phyloP scores from a whole-genome alignment of 1,140 invertebrate genomes.

The Papilio machaon region DNA sequence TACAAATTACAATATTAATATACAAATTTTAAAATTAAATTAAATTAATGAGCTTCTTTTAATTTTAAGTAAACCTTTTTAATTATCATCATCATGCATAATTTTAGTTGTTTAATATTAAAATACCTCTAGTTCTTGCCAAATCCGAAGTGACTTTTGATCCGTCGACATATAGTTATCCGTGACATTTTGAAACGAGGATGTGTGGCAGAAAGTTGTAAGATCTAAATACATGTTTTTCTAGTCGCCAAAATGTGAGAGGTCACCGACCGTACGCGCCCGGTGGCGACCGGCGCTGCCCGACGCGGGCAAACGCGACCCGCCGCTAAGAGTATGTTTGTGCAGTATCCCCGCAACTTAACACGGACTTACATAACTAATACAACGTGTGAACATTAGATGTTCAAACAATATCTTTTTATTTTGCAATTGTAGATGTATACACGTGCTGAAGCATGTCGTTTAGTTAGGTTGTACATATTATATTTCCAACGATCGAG shows the following conservation, averaged over 20 bases:
- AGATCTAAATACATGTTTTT: conserved; percentile 49
- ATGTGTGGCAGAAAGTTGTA: conserved; percentile 45
- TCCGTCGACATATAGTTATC: conserved; percentile 30
- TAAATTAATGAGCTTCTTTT: not conserved
- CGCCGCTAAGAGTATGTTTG: conserved; percentile 41
- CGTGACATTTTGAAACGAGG: conserved; percentile 38
- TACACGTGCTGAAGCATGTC: not conserved
- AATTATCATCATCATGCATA: conserved; percentile 24
- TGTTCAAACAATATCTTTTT: conserved; percentile 25
- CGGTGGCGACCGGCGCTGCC: conserved; percentile 32
- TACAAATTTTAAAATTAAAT: not conserved
- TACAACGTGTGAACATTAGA: conserved; percentile 33
- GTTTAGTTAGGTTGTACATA: not conserved
- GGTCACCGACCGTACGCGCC: conserved; percentile 60
- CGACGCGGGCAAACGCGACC: conserved; percentile 12
- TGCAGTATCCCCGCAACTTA: conserved; percentile 57
- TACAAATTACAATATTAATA: too few species aligned
- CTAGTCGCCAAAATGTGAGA: conserved; percentile 60
- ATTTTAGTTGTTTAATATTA: conserved; percentile 25
- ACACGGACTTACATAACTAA: conserved; percentile 59
- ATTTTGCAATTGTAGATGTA: not conserved
- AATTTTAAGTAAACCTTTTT: not conserved
- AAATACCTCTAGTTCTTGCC: conserved; percentile 23
- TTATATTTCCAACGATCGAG: not conserved
- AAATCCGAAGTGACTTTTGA: conserved; percentile 36